Evolutionary conservation across 2,888 invertebrate genomes (phyloP).

Genomic region (Leistus spinibarbis): DNA sequence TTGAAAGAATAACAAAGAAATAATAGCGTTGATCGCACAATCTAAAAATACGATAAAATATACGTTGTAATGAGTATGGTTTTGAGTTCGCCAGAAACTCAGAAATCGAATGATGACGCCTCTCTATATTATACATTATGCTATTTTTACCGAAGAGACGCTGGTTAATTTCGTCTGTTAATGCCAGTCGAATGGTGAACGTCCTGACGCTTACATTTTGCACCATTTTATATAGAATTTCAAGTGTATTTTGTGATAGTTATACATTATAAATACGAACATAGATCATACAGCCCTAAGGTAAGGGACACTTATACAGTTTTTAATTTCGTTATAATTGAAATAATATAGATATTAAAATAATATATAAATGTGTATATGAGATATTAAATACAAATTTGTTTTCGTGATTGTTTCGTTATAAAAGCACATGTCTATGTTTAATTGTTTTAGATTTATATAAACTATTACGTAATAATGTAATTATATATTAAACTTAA

Average conservation of each 20-base stretch:
- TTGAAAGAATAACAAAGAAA: background rate
- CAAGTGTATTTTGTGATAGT: conserved; percentile 3
- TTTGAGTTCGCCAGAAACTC: conserved; percentile 19
- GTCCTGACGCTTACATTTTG: conserved; percentile 18
- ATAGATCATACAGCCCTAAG: background rate
- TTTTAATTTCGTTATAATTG: background rate
- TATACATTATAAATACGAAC: background rate
- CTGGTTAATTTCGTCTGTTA: conserved; percentile 29
- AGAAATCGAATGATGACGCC: conserved; percentile 37
- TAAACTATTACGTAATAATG: no score
- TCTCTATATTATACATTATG: conserved; percentile 29
- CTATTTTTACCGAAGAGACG: conserved; percentile 28
- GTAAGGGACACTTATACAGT: no score
- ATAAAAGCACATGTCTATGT: background rate
- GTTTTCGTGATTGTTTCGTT: background rate
- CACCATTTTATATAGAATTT: background rate
- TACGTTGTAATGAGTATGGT: conserved; percentile 18
- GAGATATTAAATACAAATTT: background rate
- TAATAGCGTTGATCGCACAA: conserved; percentile 31
- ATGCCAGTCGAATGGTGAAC: conserved; percentile 36
- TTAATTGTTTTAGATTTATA: no score
- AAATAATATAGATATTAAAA: background rate
- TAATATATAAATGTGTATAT: background rate
- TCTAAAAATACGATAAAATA: conserved; percentile 27
- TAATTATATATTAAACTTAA: no score